A percentile compares a stretch with the other conserved stretches of the same genome.
These are phyloP conservation scores for Siniperca scherzeri DNA, from an alignment of 2,797 vertebrate genomes.

Conservation along the genomic window DNA sequence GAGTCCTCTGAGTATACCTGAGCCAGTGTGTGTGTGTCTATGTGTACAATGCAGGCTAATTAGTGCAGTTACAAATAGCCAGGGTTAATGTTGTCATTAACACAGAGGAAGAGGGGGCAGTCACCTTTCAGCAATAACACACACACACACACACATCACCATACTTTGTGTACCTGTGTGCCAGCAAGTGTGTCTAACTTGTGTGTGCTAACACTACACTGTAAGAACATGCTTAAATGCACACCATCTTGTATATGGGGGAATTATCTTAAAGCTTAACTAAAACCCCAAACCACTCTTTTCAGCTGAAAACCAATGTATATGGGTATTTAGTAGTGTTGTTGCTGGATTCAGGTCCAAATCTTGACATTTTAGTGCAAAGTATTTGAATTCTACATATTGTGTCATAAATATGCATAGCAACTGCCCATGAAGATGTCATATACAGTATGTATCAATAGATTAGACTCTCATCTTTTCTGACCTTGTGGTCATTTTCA, in stretches of 20 bases:
- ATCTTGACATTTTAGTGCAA: no score
- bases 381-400: no score
- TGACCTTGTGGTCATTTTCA: no score
- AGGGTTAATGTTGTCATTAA: conserved; percentile 49
- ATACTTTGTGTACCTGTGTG: neutral
- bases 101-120: conserved; percentile 14
- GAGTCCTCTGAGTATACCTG: neutral
- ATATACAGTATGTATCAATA: no score
- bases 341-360: no score
- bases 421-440: no score
- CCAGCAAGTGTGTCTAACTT: neutral
- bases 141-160: neutral
- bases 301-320: no score
- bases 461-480: no score
- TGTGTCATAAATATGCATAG: no score
- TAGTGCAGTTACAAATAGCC: conserved; percentile 40
- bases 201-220: neutral
- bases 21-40: neutral
- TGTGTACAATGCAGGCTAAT: conserved; percentile 12
- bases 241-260: neutral
- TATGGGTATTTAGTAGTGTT: no score
- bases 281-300: no score
- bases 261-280: neutral
- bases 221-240: neutral
- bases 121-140: neutral